phyloP scores from a whole-genome alignment of 2,888 invertebrate genomes.

The Heteromurus nitidus region DNA sequence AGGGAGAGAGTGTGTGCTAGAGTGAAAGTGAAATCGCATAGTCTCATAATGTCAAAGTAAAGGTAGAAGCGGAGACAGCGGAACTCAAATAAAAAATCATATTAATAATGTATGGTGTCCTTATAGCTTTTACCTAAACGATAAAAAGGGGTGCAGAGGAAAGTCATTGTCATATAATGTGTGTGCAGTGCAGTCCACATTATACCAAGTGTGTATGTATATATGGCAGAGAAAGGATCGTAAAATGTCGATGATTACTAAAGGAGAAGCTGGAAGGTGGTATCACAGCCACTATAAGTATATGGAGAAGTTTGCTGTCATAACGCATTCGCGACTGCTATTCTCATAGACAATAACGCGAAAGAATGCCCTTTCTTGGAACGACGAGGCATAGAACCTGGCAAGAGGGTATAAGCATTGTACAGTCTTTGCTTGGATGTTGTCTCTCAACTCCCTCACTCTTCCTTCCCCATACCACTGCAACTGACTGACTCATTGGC shows the following conservation, averaged over 20 bases:
- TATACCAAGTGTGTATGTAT: too few species aligned
- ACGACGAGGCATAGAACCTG: slow-evolving; percentile 34
- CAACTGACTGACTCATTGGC: too few species aligned
- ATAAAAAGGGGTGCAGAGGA: slow-evolving; percentile 30
- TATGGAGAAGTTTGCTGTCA: slow-evolving; percentile 39
- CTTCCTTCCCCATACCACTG: background rate
- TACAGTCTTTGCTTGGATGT: too few species aligned
- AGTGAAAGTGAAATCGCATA: slow-evolving; percentile 49
- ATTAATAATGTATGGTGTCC: slow-evolving; percentile 44
- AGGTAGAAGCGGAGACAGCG: slow-evolving; percentile 21
- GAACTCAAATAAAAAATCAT: slow-evolving; percentile 38
- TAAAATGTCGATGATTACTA: slow-evolving; percentile 27
- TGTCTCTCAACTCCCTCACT: slow-evolving; percentile 14
- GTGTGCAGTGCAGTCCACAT: too few species aligned
- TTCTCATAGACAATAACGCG: slow-evolving; percentile 51
- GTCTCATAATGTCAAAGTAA: slow-evolving; percentile 45
- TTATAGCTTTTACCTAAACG: slow-evolving; percentile 7
- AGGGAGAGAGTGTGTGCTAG: slow-evolving; percentile 21
- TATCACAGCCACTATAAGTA: background rate
- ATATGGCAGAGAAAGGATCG: background rate
- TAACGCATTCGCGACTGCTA: slow-evolving; percentile 21
- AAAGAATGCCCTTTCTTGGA: slow-evolving; percentile 50
- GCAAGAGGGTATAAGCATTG: slow-evolving; percentile 20
- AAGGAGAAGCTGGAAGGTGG: slow-evolving; percentile 22
- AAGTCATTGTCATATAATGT: too few species aligned